These are phyloP conservation scores for Tapera naevia DNA, from an alignment of 2,797 vertebrate genomes.

Conservation along the genomic window DNA sequence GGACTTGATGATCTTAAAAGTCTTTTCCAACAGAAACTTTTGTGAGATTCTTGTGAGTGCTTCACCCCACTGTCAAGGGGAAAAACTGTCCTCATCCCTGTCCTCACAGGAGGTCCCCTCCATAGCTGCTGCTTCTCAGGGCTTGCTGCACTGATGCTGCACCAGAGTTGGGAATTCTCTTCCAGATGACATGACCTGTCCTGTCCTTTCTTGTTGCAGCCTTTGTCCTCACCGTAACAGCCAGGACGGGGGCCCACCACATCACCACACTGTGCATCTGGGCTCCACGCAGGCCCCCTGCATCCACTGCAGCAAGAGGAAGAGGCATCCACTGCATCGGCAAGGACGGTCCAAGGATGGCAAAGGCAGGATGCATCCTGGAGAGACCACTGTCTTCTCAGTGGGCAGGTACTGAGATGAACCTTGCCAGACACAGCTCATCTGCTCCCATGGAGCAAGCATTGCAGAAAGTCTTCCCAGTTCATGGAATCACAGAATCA, in stretches of 20 bases:
- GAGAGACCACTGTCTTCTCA: conserved; percentile 92
- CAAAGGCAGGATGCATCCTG: conserved; percentile 81
- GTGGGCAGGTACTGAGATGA: conserved; percentile 86
- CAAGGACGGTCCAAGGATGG: conserved; percentile 84
- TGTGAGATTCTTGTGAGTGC: too few relatives aligned
- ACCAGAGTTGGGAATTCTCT: neutral
- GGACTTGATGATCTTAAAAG: too few relatives aligned
- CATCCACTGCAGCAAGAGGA: conserved; percentile 86
- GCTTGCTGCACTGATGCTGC: neutral
- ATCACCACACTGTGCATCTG: conserved; percentile 92
- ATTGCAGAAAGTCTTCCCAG: neutral
- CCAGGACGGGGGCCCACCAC: conserved; percentile 81
- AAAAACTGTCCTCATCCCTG: neutral
- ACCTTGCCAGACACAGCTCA: neutral
- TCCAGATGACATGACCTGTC: neutral
- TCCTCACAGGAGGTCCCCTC: neutral
- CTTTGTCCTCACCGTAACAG: conserved; percentile 82
- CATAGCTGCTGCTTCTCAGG: neutral
- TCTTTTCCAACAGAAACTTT: too few relatives aligned
- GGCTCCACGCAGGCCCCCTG: conserved; percentile 87
- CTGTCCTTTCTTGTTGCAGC: conserved; percentile 55
- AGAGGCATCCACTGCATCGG: conserved; percentile 81
- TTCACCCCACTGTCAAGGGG: neutral
- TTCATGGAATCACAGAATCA: too few relatives aligned
- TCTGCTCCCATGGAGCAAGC: neutral